A percentile compares a stretch with the other conserved stretches of the same genome.
Conservation (phyloP, 2,888 invertebrate genomes). For the Limnephilus rhombicus region DNA sequence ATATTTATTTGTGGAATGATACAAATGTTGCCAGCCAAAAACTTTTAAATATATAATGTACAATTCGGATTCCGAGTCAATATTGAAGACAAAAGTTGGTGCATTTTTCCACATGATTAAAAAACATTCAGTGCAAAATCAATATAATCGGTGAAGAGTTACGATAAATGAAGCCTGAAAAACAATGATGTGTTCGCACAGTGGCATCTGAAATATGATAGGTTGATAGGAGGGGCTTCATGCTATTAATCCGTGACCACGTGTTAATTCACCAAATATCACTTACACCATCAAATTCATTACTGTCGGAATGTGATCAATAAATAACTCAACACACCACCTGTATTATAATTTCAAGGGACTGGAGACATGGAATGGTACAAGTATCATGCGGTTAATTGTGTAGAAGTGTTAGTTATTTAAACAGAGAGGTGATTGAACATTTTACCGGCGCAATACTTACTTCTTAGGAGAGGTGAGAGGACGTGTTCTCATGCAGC, state of each 20-base stretch:
- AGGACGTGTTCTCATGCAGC: slow-evolving; percentile 43
- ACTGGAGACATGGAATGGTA: slow-evolving; percentile 3
- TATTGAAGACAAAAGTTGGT: neutral
- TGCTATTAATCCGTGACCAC: slow-evolving; percentile 50
- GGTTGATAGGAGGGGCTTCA: slow-evolving; percentile 41
- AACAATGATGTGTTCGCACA: neutral
- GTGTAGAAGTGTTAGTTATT: slow-evolving; percentile 4
- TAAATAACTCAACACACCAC: neutral
- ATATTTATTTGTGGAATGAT: slow-evolving; percentile 25
- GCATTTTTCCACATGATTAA: neutral
- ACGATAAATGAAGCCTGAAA: neutral
- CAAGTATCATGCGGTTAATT: slow-evolving; percentile 25
- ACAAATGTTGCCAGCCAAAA: slow-evolving; percentile 23
- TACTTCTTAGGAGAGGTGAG: slow-evolving; percentile 19
- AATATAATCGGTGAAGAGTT: neutral
- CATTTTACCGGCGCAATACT: neutral
- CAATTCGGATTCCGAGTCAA: neutral
- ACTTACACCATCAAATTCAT: neutral
- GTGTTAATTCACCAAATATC: slow-evolving; percentile 43
- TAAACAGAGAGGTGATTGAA: slow-evolving; percentile 10
- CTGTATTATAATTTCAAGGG: neutral
- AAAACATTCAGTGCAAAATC: neutral
- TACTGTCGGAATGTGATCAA: neutral
- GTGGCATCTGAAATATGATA: neutral
- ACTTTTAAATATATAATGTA: neutral